A percentile compares a stretch with the other conserved stretches of the same genome.
Evolutionary conservation across 2,113 vertebrate species (phyloP).

Genomic region (Pithys albifrons): DNA sequence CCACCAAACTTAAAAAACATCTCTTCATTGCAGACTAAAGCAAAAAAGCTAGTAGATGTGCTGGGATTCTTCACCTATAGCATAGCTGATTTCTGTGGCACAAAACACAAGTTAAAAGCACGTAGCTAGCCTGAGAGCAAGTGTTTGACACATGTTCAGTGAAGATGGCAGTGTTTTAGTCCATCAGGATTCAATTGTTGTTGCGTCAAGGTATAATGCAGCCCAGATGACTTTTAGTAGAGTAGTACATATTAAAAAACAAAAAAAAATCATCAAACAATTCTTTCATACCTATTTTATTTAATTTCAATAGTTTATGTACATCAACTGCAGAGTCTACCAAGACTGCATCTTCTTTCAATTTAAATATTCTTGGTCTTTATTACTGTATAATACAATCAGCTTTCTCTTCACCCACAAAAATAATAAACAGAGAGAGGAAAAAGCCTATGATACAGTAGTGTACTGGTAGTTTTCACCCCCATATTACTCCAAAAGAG

Average conservation of each 20-base stretch:
- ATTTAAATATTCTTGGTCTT: constrained; percentile 45
- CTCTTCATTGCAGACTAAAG: not conserved
- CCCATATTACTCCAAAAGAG: not conserved
- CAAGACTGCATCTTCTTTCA: constrained; percentile 51
- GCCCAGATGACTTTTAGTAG: constrained; percentile 58
- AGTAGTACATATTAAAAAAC: constrained; percentile 54
- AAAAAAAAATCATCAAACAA: constrained; percentile 38
- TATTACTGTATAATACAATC: constrained; percentile 46
- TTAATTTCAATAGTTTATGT: constrained; percentile 49
- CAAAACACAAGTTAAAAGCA: not conserved
- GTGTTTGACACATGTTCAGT: constrained; percentile 64
- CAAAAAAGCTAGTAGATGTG: not conserved
- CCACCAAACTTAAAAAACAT: not conserved
- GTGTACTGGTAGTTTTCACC: constrained; percentile 28
- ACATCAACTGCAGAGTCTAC: not conserved
- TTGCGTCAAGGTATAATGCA: constrained; percentile 60
- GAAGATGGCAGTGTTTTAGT: constrained; percentile 37
- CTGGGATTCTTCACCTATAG: not conserved
- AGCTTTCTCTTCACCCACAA: constrained; percentile 37
- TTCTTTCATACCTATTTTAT: constrained; percentile 62
- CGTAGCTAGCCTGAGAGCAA: constrained; percentile 39
- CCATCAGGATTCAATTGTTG: constrained; percentile 65
- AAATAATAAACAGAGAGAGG: constrained; percentile 27
- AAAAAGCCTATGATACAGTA: constrained; percentile 6
- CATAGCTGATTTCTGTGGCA: not conserved